Evolutionary conservation across 2,797 vertebrate species (phyloP), one percentile per base, ranked within the genome.

Genomic region (Erethizon dorsatum): DNA sequence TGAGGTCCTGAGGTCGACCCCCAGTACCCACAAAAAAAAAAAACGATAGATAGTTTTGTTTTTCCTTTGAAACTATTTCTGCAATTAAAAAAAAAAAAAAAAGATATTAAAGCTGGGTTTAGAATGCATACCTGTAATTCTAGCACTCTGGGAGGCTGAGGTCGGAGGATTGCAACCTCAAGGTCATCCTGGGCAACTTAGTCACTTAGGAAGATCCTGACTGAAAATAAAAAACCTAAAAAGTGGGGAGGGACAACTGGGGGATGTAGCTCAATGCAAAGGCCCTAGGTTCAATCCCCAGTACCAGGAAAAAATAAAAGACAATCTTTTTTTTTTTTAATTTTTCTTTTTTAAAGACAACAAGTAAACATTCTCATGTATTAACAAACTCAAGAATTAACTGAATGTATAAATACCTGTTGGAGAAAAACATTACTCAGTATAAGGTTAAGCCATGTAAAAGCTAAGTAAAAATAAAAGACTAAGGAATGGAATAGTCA

Each of bases 41-140:
- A 41, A 41, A 28, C 88, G 33, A 31, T 37, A 56, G 28, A n/a
- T 54, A 75, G 0, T 93, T 85, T 61, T 59, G 75, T 69, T 67
- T 82, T 57, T 33, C 28, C 14, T 77, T 15, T 83, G 63, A 79
- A 95, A 79, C 54, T 86, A 14, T 91, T 90, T 92, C 69, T 26
- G 89, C 77, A 75, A 73, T 85, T 1, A 67, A 89, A 41, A 41
- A 41, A 41, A 41, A 41, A 41, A 41, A 41, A 65, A 61, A 80
- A 47, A 75, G 12, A 77, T 78, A 78, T 18, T 79, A 54, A 79
- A 6, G 17, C 50, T n/a, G 31, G 4, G 31, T 79, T 4, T 79
- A 1, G 17, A 45, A 26, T 54, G 28, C 50, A 79, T 79, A 31
- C 77, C 50, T 79, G 2, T 79, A 54, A 54, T 79, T 54, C 50